Evolutionary conservation across 2,113 vertebrate species (phyloP).

Genomic region (human): GRCh38 chr1:12372001-12372500

Average conservation of each 20-base stretch:
- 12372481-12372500: neutral
- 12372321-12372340: neutral
- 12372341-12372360: neutral
- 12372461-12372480: neutral
- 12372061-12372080: neutral
- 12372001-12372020: neutral
- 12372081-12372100: neutral
- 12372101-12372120: neutral
- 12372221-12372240: neutral
- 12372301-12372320: neutral
- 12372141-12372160: neutral
- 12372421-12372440: neutral
- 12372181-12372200: neutral
- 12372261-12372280: neutral
- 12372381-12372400: too few relatives aligned
- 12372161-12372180: neutral
- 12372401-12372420: neutral
- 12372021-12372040: neutral
- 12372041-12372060: neutral
- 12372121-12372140: neutral
- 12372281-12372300: neutral
- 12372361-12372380: too few relatives aligned
- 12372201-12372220: neutral
- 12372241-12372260: neutral
- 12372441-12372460: neutral